Conservation (phyloP, 1,140 invertebrate species). For the Pogonomyrmex californicus region DNA sequence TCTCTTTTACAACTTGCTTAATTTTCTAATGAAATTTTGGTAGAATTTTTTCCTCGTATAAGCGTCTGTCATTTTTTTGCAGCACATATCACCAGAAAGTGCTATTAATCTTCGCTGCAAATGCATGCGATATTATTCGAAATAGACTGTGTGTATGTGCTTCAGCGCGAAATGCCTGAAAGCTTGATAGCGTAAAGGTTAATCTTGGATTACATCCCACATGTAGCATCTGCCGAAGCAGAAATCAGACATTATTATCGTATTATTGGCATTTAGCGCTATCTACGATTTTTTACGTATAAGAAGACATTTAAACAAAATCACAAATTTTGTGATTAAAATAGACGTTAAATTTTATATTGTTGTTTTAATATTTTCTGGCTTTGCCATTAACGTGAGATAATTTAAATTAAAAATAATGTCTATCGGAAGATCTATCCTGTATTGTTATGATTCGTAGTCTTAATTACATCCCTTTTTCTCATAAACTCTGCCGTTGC, state of each 20-base stretch:
- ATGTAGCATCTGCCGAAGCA: not conserved
- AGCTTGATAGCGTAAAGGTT: constrained; percentile 6
- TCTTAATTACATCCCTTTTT: constrained; percentile 12
- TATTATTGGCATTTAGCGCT: not conserved
- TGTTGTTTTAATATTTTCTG: not conserved
- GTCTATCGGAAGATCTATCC: not conserved
- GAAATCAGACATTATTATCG: constrained; percentile 12
- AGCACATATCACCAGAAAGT: not conserved
- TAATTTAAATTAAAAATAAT: not conserved
- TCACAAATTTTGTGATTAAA: not conserved
- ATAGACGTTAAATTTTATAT: not conserved
- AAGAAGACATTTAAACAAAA: not conserved
- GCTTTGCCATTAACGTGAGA: not conserved
- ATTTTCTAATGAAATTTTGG: not conserved
- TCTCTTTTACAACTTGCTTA: not conserved
- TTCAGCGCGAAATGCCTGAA: not conserved
- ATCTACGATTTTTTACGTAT: not conserved
- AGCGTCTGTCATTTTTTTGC: constrained; percentile 35
- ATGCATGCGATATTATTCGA: not conserved
- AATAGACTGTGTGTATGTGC: not conserved
- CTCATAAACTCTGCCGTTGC: not conserved
- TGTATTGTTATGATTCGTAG: not conserved
- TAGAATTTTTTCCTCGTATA: not conserved
- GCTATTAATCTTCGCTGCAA: constrained; percentile 15
- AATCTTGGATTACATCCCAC: constrained; percentile 30